Percentiles rank a stretch among this genome's conserved stretches.
Evolutionary conservation across 2,888 invertebrate species (phyloP).

Genomic region (Abscondita cerata): DNA sequence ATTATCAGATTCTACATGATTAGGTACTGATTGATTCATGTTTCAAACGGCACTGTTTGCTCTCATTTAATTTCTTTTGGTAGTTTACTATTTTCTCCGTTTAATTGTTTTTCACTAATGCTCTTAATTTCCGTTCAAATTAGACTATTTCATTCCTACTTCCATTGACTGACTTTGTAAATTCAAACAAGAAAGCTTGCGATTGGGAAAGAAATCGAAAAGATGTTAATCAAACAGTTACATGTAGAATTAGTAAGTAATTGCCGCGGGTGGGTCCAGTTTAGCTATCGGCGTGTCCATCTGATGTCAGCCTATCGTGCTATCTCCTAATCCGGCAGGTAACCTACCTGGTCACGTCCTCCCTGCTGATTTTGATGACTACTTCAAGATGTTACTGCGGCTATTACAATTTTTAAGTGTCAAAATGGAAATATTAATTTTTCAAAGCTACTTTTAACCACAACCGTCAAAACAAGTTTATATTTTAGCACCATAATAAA

Average conservation of each 20-base stretch:
- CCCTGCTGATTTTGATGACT: slow-evolving; percentile 27
- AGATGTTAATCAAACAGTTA: slow-evolving; percentile 36
- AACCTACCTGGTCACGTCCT: slow-evolving; percentile 34
- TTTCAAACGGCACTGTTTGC: slow-evolving; percentile 7
- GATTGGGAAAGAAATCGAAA: slow-evolving; percentile 22
- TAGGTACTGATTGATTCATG: slow-evolving; percentile 30
- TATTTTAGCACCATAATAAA: not conserved
- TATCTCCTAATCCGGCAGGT: slow-evolving; percentile 43
- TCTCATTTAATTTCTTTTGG: not conserved
- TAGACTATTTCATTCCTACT: no score
- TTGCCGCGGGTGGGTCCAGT: slow-evolving; percentile 36
- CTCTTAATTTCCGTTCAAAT: no score
- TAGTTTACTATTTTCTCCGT: not conserved
- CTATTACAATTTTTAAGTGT: not conserved
- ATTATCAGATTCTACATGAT: slow-evolving; percentile 41
- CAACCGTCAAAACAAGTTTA: slow-evolving; percentile 1
- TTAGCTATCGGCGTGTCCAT: slow-evolving; percentile 43
- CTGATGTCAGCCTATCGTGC: slow-evolving; percentile 42
- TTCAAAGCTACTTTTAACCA: not conserved
- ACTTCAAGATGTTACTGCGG: not conserved
- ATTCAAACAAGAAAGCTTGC: no score
- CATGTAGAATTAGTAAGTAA: slow-evolving; percentile 37
- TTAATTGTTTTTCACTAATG: not conserved
- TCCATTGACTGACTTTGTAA: no score
- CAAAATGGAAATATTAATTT: not conserved